Conservation (phyloP, 2,113 vertebrate species). For the Phaethon lepturus region DNA sequence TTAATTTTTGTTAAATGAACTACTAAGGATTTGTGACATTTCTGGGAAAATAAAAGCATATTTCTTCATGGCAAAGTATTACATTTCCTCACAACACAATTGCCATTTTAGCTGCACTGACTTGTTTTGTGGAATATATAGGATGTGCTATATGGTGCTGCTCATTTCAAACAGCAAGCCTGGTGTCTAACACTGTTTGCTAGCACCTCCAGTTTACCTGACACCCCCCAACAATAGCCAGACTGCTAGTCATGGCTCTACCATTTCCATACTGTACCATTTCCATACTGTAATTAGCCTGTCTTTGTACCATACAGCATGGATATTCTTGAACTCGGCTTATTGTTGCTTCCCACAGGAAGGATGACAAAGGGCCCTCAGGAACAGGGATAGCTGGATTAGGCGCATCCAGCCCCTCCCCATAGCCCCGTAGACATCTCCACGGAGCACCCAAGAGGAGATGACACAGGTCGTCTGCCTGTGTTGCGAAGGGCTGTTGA, state of each 20-base stretch:
- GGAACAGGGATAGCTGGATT: accelerated
- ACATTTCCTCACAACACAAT: background rate
- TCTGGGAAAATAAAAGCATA: background rate
- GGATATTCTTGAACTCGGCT: background rate
- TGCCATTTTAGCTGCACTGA: background rate
- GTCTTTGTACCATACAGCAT: background rate
- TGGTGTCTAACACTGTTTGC: background rate
- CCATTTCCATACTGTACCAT: background rate
- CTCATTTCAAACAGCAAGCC: background rate
- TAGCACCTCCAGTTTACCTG: background rate
- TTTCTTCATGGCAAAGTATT: background rate
- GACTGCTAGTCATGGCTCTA: too few relatives aligned
- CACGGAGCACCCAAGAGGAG: background rate
- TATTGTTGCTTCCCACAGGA: background rate
- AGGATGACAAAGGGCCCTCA: slow-evolving; percentile 2
- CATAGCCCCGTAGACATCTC: background rate
- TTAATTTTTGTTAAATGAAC: background rate
- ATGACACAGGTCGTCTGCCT: background rate
- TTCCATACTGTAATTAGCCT: background rate
- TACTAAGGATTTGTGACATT: background rate
- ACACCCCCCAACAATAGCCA: background rate
- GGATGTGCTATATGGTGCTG: background rate
- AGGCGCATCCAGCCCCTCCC: background rate
- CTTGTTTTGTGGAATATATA: background rate
- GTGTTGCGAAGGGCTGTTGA: accelerated